phyloP scores from a whole-genome alignment of 1,140 invertebrate species.

The Pogonomyrmex barbatus region DNA sequence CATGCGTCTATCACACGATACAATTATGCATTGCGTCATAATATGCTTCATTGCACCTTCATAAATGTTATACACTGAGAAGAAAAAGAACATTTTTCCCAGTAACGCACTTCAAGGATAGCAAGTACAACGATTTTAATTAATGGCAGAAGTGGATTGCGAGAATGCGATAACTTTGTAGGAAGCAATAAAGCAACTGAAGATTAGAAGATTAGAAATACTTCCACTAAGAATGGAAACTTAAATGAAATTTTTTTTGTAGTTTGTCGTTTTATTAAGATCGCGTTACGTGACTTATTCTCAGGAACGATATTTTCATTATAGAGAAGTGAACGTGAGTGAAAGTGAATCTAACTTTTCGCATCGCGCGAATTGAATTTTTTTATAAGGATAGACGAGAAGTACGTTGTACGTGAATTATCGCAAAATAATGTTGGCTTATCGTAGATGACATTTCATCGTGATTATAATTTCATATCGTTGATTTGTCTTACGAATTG shows the following conservation, averaged over 20 bases:
- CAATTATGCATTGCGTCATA: slow-evolving; percentile 36
- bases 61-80: not conserved
- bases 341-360: not conserved
- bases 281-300: not conserved
- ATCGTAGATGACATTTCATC: slow-evolving; percentile 23
- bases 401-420: not conserved
- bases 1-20: slow-evolving; percentile 59
- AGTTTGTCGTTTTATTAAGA: not conserved
- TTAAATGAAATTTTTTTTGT: not conserved
- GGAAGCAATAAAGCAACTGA: not conserved
- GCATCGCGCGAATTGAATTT: not conserved
- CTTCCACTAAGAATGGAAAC: not conserved
- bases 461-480: slow-evolving; percentile 6
- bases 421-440: not conserved
- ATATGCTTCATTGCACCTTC: not conserved
- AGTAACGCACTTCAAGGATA: slow-evolving; percentile 50
- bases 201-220: not conserved
- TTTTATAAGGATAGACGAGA: not conserved
- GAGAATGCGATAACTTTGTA: not conserved
- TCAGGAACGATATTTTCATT: not conserved
- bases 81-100: slow-evolving; percentile 18
- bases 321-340: not conserved
- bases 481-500: not conserved
- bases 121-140: slow-evolving; percentile 25
- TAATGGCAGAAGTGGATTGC: not conserved